Conservation (phyloP, 2,113 vertebrate genomes). For the Sisor rabdophorus region DNA sequence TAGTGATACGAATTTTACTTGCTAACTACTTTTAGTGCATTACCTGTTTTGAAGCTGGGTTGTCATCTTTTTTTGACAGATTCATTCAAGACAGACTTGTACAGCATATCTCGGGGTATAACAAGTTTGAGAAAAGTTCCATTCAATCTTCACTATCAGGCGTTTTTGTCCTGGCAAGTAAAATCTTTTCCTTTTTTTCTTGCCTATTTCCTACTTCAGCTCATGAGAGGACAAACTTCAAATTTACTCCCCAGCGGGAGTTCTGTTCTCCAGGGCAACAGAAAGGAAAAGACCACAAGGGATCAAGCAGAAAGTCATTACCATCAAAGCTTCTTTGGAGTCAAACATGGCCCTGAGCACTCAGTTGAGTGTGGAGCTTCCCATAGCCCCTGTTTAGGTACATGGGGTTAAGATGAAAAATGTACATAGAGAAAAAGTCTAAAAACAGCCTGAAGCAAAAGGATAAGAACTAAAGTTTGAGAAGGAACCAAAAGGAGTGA, state of each 20-base stretch:
- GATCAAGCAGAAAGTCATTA: conserved; percentile 46
- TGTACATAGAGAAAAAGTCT: conserved; percentile 32
- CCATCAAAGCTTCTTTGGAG: conserved; percentile 44
- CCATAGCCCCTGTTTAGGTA: conserved; percentile 43
- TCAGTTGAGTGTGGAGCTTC: conserved; percentile 25
- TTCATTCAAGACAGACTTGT: not conserved
- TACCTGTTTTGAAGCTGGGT: not conserved
- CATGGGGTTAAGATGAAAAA: conserved; percentile 34
- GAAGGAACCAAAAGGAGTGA: conserved; percentile 33
- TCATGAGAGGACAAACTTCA: conserved; percentile 1
- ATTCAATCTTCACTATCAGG: not conserved
- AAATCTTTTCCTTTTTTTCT: not conserved
- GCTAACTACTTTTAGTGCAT: not conserved
- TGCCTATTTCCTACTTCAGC: not conserved
- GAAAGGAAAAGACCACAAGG: conserved; percentile 14
- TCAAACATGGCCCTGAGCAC: conserved; percentile 43
- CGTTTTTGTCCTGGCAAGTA: not conserved
- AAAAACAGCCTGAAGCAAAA: conserved; percentile 21
- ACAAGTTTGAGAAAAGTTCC: not conserved
- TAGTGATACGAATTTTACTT: not conserved
- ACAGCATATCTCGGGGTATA: not conserved
- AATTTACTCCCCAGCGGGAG: conserved; percentile 27
- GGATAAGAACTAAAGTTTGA: conserved; percentile 20
- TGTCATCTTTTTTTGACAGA: not conserved
- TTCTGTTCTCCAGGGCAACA: conserved; percentile 13